Evolutionary conservation across 2,797 vertebrate genomes (phyloP).

Genomic region (Buceros bicornis): DNA sequence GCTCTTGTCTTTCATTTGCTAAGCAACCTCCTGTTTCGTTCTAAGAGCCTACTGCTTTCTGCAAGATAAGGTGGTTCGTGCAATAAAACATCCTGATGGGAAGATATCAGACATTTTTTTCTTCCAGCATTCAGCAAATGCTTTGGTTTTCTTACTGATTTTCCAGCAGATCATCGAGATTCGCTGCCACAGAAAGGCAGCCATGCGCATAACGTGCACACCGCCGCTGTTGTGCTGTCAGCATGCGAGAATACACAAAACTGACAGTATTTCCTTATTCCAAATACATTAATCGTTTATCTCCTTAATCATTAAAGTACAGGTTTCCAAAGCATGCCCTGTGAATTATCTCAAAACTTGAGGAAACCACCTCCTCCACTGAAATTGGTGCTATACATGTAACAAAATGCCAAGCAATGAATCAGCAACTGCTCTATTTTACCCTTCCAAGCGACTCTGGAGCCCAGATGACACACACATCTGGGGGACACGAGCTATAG

Average conservation of each 20-base stretch:
- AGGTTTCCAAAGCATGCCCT: not conserved
- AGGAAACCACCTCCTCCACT: not conserved
- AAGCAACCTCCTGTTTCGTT: not conserved
- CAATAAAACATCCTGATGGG: constrained; percentile 9
- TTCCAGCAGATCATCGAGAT: not conserved
- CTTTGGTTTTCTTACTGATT: constrained; percentile 1
- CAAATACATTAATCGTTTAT: constrained; percentile 22
- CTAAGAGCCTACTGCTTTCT: not conserved
- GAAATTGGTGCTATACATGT: not conserved
- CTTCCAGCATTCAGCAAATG: constrained; percentile 5
- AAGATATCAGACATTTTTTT: constrained; percentile 4
- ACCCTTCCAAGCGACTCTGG: not conserved
- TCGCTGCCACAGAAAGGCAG: constrained; percentile 41
- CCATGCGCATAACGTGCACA: not conserved
- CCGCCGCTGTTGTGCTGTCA: not conserved
- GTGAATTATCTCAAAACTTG: not conserved
- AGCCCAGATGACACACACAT: constrained; percentile 15
- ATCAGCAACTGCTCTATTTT: not conserved
- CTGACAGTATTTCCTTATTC: constrained; percentile 10
- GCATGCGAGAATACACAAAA: not conserved
- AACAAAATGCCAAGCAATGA: not conserved
- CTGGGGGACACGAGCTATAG: constrained; percentile 33
- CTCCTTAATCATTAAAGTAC: not conserved
- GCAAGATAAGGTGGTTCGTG: not conserved
- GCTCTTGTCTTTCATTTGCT: not conserved